Conservation (phyloP, 2,888 invertebrate genomes). For the Trilocha varians region DNA sequence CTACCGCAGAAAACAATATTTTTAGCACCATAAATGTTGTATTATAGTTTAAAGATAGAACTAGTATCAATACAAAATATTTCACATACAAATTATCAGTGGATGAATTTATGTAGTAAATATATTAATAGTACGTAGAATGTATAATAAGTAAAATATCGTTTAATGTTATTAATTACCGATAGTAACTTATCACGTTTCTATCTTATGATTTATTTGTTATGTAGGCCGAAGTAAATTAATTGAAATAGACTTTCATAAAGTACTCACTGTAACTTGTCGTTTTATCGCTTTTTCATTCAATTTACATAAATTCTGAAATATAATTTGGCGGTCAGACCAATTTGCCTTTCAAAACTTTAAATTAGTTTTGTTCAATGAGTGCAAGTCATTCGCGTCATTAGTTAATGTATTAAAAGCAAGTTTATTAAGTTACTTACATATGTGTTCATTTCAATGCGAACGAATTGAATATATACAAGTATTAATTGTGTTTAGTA, state of each 20-base stretch:
- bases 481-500: no score
- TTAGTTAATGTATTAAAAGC: conserved; percentile 7
- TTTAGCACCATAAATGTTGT: no score
- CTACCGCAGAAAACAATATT: no score
- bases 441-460: no score
- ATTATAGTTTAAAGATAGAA: no score
- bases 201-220: neutral
- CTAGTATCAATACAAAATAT: no score
- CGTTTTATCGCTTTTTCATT: conserved; percentile 1
- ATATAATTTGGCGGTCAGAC: conserved; percentile 24
- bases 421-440: neutral
- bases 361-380: conserved; percentile 30
- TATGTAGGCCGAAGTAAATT: neutral
- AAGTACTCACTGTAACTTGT: conserved; percentile 2
- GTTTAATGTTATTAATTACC: no score
- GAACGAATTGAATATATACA: no score
- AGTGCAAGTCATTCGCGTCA: conserved; percentile 27
- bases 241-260: neutral
- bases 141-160: no score
- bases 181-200: neutral
- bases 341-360: conserved; percentile 26
- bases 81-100: no score
- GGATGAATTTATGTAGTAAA: no score
- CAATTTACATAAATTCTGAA: conserved; percentile 12
- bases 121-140: no score